Percentiles rank a stretch among this genome's conserved stretches.
phyloP scores from a whole-genome alignment of 2,113 vertebrate species.

The Struthio camelus region DNA sequence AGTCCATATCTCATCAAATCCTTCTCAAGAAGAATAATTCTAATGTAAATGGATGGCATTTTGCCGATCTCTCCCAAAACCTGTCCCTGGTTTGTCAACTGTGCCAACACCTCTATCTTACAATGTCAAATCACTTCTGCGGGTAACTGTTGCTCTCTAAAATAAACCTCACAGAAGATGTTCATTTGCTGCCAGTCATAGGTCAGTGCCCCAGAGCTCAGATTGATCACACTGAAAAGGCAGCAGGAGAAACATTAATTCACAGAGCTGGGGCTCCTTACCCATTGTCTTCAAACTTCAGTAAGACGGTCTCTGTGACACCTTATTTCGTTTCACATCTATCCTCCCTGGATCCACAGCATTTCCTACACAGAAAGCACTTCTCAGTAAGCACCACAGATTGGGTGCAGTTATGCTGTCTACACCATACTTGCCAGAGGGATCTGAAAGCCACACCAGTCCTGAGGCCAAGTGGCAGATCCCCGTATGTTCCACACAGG shows the following conservation, averaged over 20 bases:
- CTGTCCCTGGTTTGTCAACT: not conserved
- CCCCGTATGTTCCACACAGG: not conserved
- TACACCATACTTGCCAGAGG: not conserved
- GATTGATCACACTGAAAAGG: not conserved
- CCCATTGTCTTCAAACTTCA: not conserved
- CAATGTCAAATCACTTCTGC: not conserved
- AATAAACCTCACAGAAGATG: not conserved
- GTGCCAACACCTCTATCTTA: not conserved
- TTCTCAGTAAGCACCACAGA: not conserved
- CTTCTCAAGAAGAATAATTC: conserved; percentile 11
- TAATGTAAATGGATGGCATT: not conserved
- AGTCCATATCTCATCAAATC: conserved; percentile 26
- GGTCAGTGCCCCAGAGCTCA: fast-evolving
- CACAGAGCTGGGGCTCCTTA: not conserved
- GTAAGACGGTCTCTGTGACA: not conserved
- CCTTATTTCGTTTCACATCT: not conserved
- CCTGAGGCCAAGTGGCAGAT: not conserved
- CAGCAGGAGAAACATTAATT: not conserved
- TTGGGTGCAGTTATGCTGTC: not conserved
- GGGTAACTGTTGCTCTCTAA: not conserved
- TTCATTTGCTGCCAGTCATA: not conserved
- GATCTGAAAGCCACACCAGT: not conserved
- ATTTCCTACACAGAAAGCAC: not conserved
- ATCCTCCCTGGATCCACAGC: not conserved
- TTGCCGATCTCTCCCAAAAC: not conserved